These are phyloP conservation scores for Macropus fuliginosus DNA, from an alignment of 2,797 vertebrate species.

Conservation along the genomic window DNA sequence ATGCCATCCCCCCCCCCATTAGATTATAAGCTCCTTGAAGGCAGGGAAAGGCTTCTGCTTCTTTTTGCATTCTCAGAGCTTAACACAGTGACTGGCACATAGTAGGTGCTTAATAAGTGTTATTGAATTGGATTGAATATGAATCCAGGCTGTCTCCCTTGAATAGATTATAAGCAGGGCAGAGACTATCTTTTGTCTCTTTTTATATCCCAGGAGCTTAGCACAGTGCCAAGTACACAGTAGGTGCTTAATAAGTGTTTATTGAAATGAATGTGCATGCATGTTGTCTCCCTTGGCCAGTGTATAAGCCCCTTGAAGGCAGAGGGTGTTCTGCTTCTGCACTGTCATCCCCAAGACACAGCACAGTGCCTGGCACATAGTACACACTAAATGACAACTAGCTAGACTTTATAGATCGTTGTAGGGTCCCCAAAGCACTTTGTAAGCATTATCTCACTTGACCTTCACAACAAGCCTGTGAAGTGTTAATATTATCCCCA, in stretches of 20 bases:
- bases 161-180: neutral
- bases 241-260: neutral
- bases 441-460: neutral
- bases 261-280: neutral
- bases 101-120: no score
- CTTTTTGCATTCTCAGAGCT: no score
- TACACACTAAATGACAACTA: neutral
- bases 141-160: no score
- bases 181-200: neutral
- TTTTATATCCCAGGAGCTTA: neutral
- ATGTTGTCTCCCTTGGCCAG: neutral
- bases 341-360: neutral
- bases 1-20: neutral
- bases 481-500: neutral
- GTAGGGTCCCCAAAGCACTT: neutral
- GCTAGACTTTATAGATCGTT: neutral
- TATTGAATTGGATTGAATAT: no score
- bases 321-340: neutral
- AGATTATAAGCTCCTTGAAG: neutral
- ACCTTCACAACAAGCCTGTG: neutral
- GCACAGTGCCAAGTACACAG: neutral
- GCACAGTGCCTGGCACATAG: neutral
- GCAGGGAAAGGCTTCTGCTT: no score
- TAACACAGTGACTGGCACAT: no score
- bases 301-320: neutral